Conservation (phyloP, 1,140 invertebrate genomes). For the Uloborus diversus region DNA sequence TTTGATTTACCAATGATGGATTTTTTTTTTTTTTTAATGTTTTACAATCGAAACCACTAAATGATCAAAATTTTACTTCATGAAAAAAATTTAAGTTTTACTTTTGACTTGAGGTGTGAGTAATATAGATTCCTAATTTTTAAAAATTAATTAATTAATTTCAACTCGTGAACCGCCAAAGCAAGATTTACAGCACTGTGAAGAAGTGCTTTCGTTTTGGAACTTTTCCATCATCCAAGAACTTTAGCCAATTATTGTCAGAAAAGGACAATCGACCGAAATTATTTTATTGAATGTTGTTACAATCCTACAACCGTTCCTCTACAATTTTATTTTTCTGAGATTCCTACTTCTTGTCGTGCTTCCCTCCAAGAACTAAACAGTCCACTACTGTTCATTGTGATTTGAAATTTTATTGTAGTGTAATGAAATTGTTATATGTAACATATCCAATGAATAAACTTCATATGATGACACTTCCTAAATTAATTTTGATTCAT, state of each 20-base stretch:
- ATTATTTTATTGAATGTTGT: not conserved
- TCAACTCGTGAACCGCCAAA: not conserved
- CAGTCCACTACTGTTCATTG: not conserved
- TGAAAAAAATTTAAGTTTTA: no score
- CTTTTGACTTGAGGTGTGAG: no score
- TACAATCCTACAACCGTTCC: not conserved
- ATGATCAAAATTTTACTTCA: no score
- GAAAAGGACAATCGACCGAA: conserved; percentile 5
- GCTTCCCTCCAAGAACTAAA: not conserved
- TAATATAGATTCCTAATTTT: no score
- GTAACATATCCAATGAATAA: conserved; percentile 33
- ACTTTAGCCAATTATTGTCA: not conserved
- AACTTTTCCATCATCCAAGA: no score
- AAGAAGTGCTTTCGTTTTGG: no score
- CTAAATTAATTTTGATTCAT: not conserved
- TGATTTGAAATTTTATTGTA: conserved; percentile 31
- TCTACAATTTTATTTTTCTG: conserved; percentile 1
- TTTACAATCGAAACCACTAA: no score
- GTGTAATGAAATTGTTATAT: not conserved
- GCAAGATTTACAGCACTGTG: not conserved
- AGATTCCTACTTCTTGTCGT: conserved; percentile 6
- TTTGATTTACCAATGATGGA: no score
- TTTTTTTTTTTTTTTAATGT: no score
- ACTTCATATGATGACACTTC: not conserved
- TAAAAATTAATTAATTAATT: no score